Percentiles rank a stretch among this genome's conserved stretches.
Evolutionary conservation across 2,888 invertebrate genomes (phyloP).

Genomic region (Hartigia nigra): DNA sequence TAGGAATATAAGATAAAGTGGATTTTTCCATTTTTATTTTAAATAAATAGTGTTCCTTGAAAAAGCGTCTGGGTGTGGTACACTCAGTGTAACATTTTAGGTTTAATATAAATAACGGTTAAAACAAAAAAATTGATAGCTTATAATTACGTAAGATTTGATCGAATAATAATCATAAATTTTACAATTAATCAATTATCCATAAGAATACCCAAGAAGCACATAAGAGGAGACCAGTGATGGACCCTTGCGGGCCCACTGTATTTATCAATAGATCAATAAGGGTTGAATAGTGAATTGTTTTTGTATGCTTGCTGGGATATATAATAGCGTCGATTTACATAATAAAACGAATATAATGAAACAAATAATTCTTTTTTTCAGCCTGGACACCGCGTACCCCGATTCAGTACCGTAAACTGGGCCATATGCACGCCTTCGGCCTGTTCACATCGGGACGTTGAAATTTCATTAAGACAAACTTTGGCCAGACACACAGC

Average conservation of each 20-base stretch:
- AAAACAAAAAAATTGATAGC: background rate
- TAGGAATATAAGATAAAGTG: too few relatives aligned
- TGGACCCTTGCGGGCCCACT: background rate
- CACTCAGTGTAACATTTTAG: too few relatives aligned
- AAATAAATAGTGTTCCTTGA: too few relatives aligned
- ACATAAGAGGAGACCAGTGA: background rate
- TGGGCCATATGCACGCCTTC: constrained; percentile 78
- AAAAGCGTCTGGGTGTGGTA: too few relatives aligned
- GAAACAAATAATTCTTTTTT: constrained; percentile 32
- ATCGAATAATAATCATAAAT: background rate
- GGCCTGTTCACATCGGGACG: constrained; percentile 71
- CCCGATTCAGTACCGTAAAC: constrained; percentile 74
- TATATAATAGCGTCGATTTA: background rate
- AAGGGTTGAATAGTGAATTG: background rate
- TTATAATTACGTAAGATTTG: background rate
- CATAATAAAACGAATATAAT: background rate
- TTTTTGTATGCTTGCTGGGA: background rate
- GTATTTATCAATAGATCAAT: background rate
- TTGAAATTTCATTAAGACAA: constrained; percentile 69
- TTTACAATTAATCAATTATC: background rate
- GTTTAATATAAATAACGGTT: background rate
- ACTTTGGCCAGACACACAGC: constrained; percentile 67
- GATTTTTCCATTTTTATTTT: too few relatives aligned
- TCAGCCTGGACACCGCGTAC: constrained; percentile 78
- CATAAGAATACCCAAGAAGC: background rate